Conservation (phyloP, 2,888 invertebrate species). For the Prosapia bicincta region DNA sequence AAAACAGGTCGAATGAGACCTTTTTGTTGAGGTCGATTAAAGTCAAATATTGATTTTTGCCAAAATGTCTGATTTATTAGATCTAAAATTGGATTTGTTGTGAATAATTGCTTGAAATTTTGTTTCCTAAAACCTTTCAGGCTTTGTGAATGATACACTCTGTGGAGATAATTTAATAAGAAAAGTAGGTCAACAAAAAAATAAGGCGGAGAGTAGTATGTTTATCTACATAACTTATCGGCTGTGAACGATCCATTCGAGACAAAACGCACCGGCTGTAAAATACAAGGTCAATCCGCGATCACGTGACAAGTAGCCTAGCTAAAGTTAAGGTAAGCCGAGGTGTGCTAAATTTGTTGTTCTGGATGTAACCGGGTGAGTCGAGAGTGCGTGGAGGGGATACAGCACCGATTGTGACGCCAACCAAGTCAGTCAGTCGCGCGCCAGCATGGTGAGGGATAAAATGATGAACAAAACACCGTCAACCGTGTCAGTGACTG, state of each 20-base stretch:
- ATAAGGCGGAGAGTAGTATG: too few species aligned
- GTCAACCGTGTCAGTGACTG: slow-evolving; percentile 26
- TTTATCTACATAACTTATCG: background rate
- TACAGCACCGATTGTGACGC: background rate
- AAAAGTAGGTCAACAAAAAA: background rate
- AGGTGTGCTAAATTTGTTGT: background rate
- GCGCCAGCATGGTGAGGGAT: slow-evolving; percentile 10
- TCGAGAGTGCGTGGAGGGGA: background rate
- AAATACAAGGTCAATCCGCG: background rate
- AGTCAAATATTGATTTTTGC: too few species aligned
- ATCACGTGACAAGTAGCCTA: background rate
- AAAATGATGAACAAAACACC: slow-evolving; percentile 21
- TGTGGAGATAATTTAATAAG: too few species aligned
- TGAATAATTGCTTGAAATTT: too few species aligned
- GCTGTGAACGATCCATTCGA: background rate
- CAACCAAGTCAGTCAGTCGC: slow-evolving; percentile 4
- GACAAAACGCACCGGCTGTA: background rate
- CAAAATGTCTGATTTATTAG: too few species aligned
- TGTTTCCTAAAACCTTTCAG: too few species aligned
- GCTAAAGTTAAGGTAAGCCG: background rate
- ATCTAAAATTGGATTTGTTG: too few species aligned
- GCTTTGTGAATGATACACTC: too few species aligned
- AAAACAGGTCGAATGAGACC: too few species aligned
- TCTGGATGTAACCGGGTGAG: background rate
- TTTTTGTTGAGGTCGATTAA: too few species aligned